These are phyloP conservation scores for Lepus oiostolus DNA, from an alignment of 2,797 vertebrate genomes.

Conservation along the genomic window DNA sequence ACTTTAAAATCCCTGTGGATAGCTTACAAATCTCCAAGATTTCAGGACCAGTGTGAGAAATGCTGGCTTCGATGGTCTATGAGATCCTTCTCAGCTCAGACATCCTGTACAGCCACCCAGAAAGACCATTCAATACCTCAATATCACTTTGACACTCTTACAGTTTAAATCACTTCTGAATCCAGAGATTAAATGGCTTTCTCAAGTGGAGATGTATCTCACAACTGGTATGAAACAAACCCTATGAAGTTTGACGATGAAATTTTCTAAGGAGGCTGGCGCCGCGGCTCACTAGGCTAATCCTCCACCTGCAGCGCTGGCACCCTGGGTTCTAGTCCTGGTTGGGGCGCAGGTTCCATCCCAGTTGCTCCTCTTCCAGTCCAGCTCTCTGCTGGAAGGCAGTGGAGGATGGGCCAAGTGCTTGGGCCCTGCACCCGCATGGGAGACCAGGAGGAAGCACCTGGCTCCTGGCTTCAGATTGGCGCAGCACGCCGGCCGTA, in stretches of 20 bases:
- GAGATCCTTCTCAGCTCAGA: background rate
- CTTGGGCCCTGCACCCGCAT: no score
- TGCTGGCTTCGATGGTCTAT: background rate
- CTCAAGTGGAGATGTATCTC: slow-evolving; percentile 41
- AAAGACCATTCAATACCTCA: background rate
- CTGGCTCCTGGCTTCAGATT: no score
- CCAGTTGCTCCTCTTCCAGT: no score
- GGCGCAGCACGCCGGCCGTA: no score
- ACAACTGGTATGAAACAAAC: background rate
- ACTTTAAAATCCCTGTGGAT: background rate
- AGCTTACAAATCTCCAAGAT: background rate
- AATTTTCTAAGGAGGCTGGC: no score
- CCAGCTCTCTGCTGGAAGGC: no score
- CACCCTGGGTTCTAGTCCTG: no score
- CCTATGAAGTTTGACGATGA: background rate
- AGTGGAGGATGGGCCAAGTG: no score
- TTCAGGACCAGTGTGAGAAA: background rate
- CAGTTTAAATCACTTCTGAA: slow-evolving; percentile 49
- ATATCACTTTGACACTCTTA: background rate
- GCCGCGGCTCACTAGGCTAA: no score
- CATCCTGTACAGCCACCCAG: background rate
- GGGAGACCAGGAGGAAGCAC: no score
- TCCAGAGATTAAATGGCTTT: slow-evolving; percentile 30
- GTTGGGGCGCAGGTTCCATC: no score
- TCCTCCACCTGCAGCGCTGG: no score